A percentile compares a stretch with the other conserved stretches of the same genome.
These are phyloP conservation scores for Virgularia gustaviana DNA, from an alignment of 92 coral and sea anemone species.

Conservation along the genomic window DNA sequence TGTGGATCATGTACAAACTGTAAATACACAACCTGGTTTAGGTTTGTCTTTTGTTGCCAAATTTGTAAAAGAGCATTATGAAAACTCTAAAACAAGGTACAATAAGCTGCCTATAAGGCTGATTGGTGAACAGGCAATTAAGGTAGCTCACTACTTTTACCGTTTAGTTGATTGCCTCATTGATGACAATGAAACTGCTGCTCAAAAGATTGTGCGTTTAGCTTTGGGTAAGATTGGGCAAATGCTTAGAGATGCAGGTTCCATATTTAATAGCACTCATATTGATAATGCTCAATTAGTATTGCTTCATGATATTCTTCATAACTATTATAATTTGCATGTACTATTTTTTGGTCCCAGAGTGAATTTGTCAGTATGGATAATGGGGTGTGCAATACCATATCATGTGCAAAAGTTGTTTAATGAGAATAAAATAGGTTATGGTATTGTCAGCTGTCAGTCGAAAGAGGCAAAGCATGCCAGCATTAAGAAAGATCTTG, in stretches of 20 bases:
- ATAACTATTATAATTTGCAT: constrained; percentile 25
- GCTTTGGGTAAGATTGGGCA: constrained; percentile 27
- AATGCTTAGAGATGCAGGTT: constrained; percentile 5
- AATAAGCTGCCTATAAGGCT: constrained; percentile 51
- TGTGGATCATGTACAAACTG: neutral
- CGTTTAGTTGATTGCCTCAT: constrained; percentile 44
- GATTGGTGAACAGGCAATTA: constrained; percentile 55
- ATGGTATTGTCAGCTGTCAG: constrained; percentile 41
- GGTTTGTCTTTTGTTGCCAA: constrained; percentile 47
- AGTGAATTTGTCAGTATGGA: constrained; percentile 47
- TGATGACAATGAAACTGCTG: constrained; percentile 37
- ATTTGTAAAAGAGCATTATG: constrained; percentile 35
- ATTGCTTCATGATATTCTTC: constrained; percentile 34
- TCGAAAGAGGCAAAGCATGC: constrained; percentile 49
- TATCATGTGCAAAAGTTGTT: constrained; percentile 47
- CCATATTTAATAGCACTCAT: constrained; percentile 16
- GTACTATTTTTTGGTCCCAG: constrained; percentile 38
- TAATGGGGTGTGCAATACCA: constrained; percentile 53
- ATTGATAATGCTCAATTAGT: constrained; percentile 12
- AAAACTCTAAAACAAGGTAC: constrained; percentile 26
- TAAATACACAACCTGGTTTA: constrained; percentile 24
- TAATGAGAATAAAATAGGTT: constrained; percentile 35
- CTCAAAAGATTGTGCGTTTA: constrained; percentile 24
- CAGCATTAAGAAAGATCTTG: constrained; percentile 46
- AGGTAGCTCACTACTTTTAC: constrained; percentile 50